Conservation (phyloP, 2,113 vertebrate genomes). For the Phyllostomus discolor region DNA sequence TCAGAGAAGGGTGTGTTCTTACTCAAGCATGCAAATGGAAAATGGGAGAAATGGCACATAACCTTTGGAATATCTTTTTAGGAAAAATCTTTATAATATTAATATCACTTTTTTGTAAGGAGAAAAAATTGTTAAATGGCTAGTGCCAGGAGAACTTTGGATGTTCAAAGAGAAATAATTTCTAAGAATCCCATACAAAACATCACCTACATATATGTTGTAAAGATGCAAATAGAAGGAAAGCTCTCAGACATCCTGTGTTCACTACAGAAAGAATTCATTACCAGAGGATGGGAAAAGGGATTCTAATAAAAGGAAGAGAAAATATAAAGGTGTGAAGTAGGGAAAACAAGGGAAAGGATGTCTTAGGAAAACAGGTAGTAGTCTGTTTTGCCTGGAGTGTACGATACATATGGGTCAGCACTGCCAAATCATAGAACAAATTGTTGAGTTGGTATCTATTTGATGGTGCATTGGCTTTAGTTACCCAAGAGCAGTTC, state of each 20-base stretch:
- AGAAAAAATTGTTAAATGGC: not conserved
- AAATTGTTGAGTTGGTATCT: not conserved
- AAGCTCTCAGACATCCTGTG: not conserved
- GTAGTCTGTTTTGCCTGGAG: not conserved
- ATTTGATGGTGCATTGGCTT: not conserved
- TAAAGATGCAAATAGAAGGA: not conserved
- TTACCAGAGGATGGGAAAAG: not conserved
- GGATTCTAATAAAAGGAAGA: not conserved
- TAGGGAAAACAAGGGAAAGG: not conserved
- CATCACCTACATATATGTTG: not conserved
- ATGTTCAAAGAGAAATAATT: not conserved
- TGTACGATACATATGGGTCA: not conserved
- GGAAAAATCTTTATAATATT: not conserved
- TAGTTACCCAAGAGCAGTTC: not conserved
- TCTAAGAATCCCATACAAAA: not conserved
- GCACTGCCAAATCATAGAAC: not conserved
- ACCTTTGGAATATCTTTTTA: not conserved
- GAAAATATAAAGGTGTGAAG: not conserved
- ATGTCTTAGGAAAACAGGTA: not conserved
- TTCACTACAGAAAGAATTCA: not conserved
- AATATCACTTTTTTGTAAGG: not conserved
- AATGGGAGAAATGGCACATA: not conserved
- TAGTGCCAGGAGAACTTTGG: not conserved
- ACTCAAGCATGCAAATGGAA: not conserved
- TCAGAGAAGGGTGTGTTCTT: not conserved